Conservation (phyloP, 2,113 vertebrate species). For the Meriones unguiculatus region DNA sequence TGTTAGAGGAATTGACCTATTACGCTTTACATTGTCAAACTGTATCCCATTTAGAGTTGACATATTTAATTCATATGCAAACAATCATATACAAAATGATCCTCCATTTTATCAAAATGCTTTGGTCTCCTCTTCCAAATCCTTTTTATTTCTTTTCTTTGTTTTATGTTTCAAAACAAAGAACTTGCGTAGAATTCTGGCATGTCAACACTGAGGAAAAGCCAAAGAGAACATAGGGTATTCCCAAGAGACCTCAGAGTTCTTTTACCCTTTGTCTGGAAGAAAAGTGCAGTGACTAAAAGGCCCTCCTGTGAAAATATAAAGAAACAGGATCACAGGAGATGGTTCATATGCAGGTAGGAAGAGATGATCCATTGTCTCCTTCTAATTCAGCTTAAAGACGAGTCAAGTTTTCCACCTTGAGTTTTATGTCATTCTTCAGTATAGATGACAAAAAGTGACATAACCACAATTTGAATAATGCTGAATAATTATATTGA, state of each 20-base stretch:
- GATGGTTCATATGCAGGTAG: not conserved
- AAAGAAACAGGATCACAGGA: not conserved
- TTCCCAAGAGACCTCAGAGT: not conserved
- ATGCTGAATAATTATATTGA: no score
- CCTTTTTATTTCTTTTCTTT: conserved; percentile 12
- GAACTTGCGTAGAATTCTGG: not conserved
- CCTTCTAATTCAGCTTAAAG: not conserved
- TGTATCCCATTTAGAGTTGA: not conserved
- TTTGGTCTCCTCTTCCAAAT: not conserved
- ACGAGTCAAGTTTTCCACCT: not conserved
- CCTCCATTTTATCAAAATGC: conserved; percentile 5
- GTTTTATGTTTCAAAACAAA: not conserved
- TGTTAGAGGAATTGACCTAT: not conserved
- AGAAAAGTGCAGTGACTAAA: not conserved
- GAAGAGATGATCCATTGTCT: not conserved
- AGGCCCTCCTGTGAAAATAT: conserved; percentile 4
- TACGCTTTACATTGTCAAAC: not conserved
- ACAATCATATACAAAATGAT: conserved; percentile 38
- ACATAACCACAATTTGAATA: not conserved
- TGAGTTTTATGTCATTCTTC: not conserved
- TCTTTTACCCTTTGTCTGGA: not conserved
- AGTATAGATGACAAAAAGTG: not conserved
- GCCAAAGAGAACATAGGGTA: not conserved
- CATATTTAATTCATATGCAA: not conserved
- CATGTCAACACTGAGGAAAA: not conserved